Percentiles rank a stretch among this genome's conserved stretches.
Conservation (phyloP, 2,797 vertebrate species). For the Gallinago solitaria region DNA sequence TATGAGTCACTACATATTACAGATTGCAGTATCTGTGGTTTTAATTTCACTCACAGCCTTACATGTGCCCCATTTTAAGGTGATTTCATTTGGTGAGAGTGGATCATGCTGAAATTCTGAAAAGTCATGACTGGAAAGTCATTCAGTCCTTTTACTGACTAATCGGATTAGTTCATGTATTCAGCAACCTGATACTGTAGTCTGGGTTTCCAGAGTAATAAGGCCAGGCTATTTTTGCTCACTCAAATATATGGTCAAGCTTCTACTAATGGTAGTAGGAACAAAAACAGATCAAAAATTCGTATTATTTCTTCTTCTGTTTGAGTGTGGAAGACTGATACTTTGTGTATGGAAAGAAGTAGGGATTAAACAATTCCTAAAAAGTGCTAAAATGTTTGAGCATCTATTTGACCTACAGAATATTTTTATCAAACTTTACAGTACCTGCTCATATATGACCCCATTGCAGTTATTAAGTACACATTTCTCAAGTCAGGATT, state of each 20-base stretch:
- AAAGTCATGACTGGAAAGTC: background rate
- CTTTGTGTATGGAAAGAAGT: background rate
- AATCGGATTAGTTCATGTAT: background rate
- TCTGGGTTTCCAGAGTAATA: background rate
- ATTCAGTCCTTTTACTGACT: background rate
- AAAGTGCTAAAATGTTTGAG: background rate
- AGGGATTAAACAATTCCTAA: background rate
- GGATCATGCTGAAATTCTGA: background rate
- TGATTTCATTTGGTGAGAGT: background rate
- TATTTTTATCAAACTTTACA: background rate
- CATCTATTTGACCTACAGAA: background rate
- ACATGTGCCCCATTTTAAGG: background rate
- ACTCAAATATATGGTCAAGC: background rate
- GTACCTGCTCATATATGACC: background rate
- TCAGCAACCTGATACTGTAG: background rate
- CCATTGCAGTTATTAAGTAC: background rate
- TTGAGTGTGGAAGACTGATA: background rate
- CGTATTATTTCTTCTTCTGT: background rate
- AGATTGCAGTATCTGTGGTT: background rate
- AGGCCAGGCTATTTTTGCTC: background rate
- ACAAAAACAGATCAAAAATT: background rate
- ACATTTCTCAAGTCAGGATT: background rate
- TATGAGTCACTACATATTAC: background rate
- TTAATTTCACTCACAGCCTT: constrained; percentile 5
- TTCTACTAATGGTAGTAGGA: background rate